Conservation (phyloP, 2,797 vertebrate genomes). For the Scleropages formosus region DNA sequence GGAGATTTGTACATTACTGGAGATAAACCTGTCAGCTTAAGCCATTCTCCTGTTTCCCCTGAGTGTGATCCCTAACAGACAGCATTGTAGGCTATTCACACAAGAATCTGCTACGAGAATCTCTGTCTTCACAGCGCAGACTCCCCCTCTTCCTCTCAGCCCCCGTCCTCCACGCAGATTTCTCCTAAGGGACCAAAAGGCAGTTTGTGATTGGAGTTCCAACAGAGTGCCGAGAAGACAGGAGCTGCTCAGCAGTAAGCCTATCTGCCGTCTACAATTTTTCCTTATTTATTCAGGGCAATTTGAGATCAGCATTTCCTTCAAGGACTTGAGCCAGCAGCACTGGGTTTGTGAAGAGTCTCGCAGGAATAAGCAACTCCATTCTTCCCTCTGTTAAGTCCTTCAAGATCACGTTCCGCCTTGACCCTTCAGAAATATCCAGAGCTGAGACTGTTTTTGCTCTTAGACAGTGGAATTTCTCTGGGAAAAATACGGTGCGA, state of each 20-base stretch:
- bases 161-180: background rate
- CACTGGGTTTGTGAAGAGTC: slow-evolving; percentile 57
- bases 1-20: background rate
- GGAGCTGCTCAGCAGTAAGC: slow-evolving; percentile 48
- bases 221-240: slow-evolving; percentile 41
- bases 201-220: background rate
- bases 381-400: slow-evolving; percentile 49
- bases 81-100: background rate
- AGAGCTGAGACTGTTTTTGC: slow-evolving; percentile 21
- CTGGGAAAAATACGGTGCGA: background rate
- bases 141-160: background rate
- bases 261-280: slow-evolving; percentile 43
- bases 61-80: background rate
- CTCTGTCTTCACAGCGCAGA: background rate
- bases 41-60: background rate
- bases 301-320: slow-evolving; percentile 48
- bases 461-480: background rate
- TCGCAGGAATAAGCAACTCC: slow-evolving; percentile 52
- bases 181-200: background rate
- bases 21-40: background rate
- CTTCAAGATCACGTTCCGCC: slow-evolving; percentile 4
- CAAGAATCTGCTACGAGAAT: background rate
- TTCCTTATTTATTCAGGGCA: slow-evolving; percentile 45
- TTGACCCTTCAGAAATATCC: slow-evolving; percentile 27
- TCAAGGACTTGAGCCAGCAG: slow-evolving; percentile 53